Evolutionary conservation across 2,113 vertebrate species (phyloP).

Genomic region (Haemorhous mexicanus): DNA sequence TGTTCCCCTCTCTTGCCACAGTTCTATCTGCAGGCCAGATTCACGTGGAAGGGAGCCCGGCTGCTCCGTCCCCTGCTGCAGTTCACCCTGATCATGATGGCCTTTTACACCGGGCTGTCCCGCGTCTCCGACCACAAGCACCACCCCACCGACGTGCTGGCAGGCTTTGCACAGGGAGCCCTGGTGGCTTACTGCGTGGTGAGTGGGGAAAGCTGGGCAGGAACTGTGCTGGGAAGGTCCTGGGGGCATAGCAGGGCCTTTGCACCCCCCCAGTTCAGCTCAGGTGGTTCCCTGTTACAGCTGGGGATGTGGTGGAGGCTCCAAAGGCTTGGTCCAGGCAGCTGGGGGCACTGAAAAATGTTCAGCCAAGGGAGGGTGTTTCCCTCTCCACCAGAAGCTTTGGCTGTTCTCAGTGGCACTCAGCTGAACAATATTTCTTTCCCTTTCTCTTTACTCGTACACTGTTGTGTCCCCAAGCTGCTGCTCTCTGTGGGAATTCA

Average conservation of each 20-base stretch:
- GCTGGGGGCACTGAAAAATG: rapidly evolving
- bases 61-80: slow-evolving; percentile 92
- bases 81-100: slow-evolving; percentile 98
- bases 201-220: slow-evolving; percentile 34
- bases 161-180: slow-evolving; percentile 89
- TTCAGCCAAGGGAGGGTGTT: not conserved
- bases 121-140: slow-evolving; percentile 95
- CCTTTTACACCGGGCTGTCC: slow-evolving; percentile 94
- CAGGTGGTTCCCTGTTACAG: rapidly evolving
- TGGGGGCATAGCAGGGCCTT: rapidly evolving
- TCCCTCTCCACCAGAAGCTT: not conserved
- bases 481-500: no score
- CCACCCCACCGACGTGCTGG: slow-evolving; percentile 91
- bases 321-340: not conserved
- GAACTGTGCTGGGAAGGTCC: rapidly evolving
- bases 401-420: not conserved
- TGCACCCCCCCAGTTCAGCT: rapidly evolving
- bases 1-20: slow-evolving; percentile 41
- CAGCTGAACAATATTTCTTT: no score
- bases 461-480: no score
- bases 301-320: not conserved
- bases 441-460: no score
- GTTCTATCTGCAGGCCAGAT: slow-evolving; percentile 96
- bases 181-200: slow-evolving; percentile 94
- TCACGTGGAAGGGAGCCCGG: slow-evolving; percentile 92